These are phyloP conservation scores for Andricus curvator DNA, from an alignment of 2,888 invertebrate species.

Conservation along the genomic window DNA sequence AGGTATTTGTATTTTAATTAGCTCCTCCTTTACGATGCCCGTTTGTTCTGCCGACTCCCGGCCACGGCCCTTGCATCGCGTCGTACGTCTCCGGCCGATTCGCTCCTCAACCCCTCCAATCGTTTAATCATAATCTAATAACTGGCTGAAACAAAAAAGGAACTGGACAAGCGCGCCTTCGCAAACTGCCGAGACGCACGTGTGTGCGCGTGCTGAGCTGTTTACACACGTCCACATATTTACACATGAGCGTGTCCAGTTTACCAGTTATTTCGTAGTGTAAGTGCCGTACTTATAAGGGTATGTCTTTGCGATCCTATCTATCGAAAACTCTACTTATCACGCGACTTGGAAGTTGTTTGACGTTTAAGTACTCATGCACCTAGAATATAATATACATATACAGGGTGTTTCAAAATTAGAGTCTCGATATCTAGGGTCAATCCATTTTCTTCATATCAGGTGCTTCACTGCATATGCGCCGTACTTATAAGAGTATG, in stretches of 20 bases:
- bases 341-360: slow-evolving; percentile 59
- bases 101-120: slow-evolving; percentile 66
- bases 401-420: slow-evolving; percentile 3
- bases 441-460: too few relatives aligned
- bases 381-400: not conserved
- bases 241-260: slow-evolving; percentile 41
- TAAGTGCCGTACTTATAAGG: slow-evolving; percentile 52
- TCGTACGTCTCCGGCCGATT: slow-evolving; percentile 53
- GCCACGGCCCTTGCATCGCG: slow-evolving; percentile 47
- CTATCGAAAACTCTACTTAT: slow-evolving; percentile 71
- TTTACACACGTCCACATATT: slow-evolving; percentile 17
- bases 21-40: slow-evolving; percentile 71
- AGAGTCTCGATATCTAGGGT: too few relatives aligned
- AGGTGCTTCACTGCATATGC: too few relatives aligned
- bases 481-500: too few relatives aligned
- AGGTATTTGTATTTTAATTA: slow-evolving; percentile 77
- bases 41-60: slow-evolving; percentile 64
- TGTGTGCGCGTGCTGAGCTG: slow-evolving; percentile 19
- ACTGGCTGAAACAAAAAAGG: slow-evolving; percentile 77
- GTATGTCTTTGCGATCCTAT: slow-evolving; percentile 71
- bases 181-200: slow-evolving; percentile 50
- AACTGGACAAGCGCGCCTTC: slow-evolving; percentile 69
- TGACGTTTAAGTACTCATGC: slow-evolving; percentile 1
- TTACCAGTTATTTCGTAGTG: slow-evolving; percentile 11
- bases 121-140: slow-evolving; percentile 78